Percentiles rank a stretch among this genome's conserved stretches.
These are phyloP conservation scores for Tympanuchus pallidicinctus DNA, from an alignment of 2,113 vertebrate species.

Conservation along the genomic window DNA sequence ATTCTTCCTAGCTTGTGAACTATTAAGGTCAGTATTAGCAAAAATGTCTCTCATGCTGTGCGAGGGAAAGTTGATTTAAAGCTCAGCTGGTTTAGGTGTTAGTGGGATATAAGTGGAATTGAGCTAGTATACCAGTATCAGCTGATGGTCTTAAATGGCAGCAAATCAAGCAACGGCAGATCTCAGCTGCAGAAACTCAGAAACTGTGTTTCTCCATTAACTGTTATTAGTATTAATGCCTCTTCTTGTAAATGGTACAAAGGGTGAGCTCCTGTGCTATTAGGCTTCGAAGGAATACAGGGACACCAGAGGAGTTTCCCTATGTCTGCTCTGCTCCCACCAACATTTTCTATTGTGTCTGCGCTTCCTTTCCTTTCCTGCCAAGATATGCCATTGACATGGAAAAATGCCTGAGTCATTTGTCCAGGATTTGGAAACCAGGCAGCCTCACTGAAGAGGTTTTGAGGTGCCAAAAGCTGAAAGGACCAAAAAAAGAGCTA, in stretches of 20 bases:
- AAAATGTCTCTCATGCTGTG: background rate
- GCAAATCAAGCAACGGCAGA: background rate
- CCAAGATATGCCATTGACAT: background rate
- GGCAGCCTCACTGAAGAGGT: background rate
- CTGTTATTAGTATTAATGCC: background rate
- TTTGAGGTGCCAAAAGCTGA: background rate
- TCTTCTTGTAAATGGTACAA: background rate
- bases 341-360: background rate
- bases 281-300: background rate
- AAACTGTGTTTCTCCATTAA: background rate
- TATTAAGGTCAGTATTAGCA: background rate
- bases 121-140: background rate
- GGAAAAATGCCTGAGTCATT: background rate
- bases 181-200: background rate
- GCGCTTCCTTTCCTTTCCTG: background rate
- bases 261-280: background rate
- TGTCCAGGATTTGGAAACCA: background rate
- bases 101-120: background rate
- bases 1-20: background rate
- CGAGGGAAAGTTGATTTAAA: background rate
- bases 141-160: background rate
- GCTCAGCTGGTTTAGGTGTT: background rate
- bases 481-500: background rate
- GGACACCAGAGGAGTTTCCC: background rate
- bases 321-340: background rate